Percentiles rank a stretch among this genome's conserved stretches.
Conservation (phyloP, 2,113 vertebrate species). For the Oryzias curvinotus region DNA sequence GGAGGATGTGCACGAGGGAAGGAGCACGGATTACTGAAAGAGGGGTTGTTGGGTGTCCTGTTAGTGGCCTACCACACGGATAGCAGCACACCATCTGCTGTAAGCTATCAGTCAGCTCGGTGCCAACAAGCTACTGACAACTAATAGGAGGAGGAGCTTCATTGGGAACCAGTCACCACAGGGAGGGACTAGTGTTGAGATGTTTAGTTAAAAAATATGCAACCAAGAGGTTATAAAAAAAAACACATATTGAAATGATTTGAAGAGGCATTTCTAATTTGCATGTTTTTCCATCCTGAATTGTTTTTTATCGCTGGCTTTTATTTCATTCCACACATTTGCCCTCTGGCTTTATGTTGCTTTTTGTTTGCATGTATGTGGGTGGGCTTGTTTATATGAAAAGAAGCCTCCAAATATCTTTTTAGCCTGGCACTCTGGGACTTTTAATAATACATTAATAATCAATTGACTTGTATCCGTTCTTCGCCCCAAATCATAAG, state of each 20-base stretch:
- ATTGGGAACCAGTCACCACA: slow-evolving; percentile 1
- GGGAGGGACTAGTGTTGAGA: slow-evolving; percentile 29
- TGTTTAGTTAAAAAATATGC: slow-evolving; percentile 21
- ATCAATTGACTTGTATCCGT: slow-evolving; percentile 73
- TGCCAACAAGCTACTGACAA: slow-evolving; percentile 75
- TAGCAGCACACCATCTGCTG: slow-evolving; percentile 77
- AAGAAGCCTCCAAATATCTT: slow-evolving; percentile 58
- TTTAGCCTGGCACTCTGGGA: slow-evolving; percentile 55
- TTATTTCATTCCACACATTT: slow-evolving; percentile 64
- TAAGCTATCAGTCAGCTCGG: slow-evolving; percentile 53
- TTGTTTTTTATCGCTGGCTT: slow-evolving; percentile 59
- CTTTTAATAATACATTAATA: slow-evolving; percentile 77
- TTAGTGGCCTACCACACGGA: slow-evolving; percentile 68
- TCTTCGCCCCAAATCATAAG: slow-evolving; percentile 53
- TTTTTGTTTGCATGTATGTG: slow-evolving; percentile 51
- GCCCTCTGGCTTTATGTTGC: slow-evolving; percentile 50
- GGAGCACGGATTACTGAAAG: slow-evolving; percentile 41
- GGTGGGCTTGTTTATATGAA: slow-evolving; percentile 40
- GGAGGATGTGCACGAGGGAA: slow-evolving; percentile 37
- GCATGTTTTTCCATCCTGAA: slow-evolving; percentile 38
- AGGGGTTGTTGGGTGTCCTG: slow-evolving; percentile 62
- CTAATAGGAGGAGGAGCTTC: slow-evolving; percentile 36
- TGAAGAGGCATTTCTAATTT: slow-evolving; percentile 54
- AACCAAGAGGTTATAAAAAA: slow-evolving; percentile 15
- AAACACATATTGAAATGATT: slow-evolving; percentile 34